phyloP scores from a whole-genome alignment of 2,113 vertebrate genomes.

The Erpornis zantholeuca region DNA sequence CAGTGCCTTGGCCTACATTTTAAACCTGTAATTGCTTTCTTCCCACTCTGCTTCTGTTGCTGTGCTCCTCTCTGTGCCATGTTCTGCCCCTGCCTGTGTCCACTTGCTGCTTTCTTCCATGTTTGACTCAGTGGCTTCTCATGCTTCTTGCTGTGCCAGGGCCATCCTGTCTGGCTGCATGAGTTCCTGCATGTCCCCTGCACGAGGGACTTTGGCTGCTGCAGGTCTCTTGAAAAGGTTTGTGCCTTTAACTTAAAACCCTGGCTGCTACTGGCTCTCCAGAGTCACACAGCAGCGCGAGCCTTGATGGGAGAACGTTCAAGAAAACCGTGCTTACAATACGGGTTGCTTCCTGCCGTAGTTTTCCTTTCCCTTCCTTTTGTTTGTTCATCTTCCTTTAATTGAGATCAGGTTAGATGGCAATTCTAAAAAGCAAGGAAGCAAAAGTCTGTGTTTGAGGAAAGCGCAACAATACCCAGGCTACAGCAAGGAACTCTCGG shows the following conservation, averaged over 20 bases:
- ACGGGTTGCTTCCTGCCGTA: background rate
- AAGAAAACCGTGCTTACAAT: background rate
- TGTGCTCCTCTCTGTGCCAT: background rate
- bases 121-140: background rate
- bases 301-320: background rate
- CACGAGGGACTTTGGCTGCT: background rate
- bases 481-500: background rate
- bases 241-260: background rate
- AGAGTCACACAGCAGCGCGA: rapidly evolving
- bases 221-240: background rate
- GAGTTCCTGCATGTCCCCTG: background rate
- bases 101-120: background rate
- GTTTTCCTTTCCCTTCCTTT: constrained; percentile 5
- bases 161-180: background rate
- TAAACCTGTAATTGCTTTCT: background rate
- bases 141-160: background rate
- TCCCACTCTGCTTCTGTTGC: background rate
- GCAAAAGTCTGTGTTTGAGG: background rate
- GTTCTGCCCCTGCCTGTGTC: background rate
- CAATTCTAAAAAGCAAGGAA: background rate
- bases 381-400: constrained; percentile 13
- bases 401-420: background rate
- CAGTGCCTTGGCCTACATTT: background rate
- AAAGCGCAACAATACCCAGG: background rate
- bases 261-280: background rate